Conservation (phyloP, 2,113 vertebrate genomes). For the Corythornis madagascariensis region DNA sequence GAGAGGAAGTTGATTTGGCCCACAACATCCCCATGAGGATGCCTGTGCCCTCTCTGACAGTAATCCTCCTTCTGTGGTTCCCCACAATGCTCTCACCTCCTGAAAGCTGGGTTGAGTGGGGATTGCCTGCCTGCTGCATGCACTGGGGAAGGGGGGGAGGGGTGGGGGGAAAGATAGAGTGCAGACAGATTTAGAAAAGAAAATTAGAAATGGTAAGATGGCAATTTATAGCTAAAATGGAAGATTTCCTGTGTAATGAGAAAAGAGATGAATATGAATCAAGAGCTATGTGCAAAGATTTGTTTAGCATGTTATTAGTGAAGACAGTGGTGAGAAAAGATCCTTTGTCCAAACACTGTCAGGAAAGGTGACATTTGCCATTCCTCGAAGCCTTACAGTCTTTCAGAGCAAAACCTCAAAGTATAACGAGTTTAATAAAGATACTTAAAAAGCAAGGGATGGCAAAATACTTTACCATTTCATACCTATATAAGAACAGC, state of each 20-base stretch:
- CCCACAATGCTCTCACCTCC: rapidly evolving
- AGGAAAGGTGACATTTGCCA: slow-evolving; percentile 46
- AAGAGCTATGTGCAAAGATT: slow-evolving; percentile 45
- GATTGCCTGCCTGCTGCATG: neutral
- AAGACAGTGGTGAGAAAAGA: slow-evolving; percentile 44
- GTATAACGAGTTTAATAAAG: slow-evolving; percentile 1
- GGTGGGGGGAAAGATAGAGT: neutral
- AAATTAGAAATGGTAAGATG: slow-evolving; percentile 11
- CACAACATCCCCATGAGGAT: rapidly evolving
- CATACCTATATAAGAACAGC: neutral
- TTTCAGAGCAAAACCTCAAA: neutral
- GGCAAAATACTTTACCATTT: neutral
- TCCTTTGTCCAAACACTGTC: slow-evolving; percentile 47
- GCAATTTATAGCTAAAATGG: slow-evolving; percentile 20
- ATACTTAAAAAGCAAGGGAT: neutral
- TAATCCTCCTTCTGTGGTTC: neutral
- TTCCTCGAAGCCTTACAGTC: slow-evolving; percentile 66
- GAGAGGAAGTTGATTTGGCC: neutral
- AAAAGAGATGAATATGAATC: slow-evolving; percentile 32
- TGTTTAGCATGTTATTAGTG: slow-evolving; percentile 50
- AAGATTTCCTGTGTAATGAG: slow-evolving; percentile 55
- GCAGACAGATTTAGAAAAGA: neutral
- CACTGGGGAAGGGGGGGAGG: no score
- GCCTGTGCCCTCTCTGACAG: neutral
- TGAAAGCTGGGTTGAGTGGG: neutral